These are phyloP conservation scores for Streblospio benedicti DNA, from an alignment of 1,140 invertebrate species.

Conservation along the genomic window DNA sequence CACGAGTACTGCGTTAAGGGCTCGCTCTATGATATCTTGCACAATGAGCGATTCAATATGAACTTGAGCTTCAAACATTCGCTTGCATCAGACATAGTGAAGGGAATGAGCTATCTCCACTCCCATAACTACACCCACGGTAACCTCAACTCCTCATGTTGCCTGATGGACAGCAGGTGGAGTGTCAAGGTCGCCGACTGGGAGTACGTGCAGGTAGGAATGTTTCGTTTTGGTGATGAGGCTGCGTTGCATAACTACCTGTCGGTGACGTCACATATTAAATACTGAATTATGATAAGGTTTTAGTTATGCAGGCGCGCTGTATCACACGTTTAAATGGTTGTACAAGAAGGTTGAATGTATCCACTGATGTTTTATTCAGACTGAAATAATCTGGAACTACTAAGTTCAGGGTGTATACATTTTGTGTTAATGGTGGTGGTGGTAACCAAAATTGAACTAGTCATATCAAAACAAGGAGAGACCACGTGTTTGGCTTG, in stretches of 20 bases:
- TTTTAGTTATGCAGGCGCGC: too few species aligned
- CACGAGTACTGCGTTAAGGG: conserved; percentile 26
- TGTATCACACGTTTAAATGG: too few species aligned
- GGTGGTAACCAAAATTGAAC: too few species aligned
- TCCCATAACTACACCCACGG: conserved; percentile 28
- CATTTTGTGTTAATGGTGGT: too few species aligned
- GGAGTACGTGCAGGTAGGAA: conserved; percentile 25
- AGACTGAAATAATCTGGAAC: too few species aligned
- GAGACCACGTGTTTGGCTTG: too few species aligned
- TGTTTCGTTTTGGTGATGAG: too few species aligned
- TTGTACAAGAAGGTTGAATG: too few species aligned
- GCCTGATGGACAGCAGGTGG: conserved; percentile 34
- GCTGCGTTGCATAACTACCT: conserved; percentile 23
- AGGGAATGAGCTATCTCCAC: conserved; percentile 32
- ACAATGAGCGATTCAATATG: conserved; percentile 26
- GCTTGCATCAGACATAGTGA: conserved; percentile 25
- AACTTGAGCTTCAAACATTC: conserved; percentile 27
- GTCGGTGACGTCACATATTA: conserved; percentile 29
- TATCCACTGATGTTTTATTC: too few species aligned
- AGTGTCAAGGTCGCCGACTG: conserved; percentile 30
- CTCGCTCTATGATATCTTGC: conserved; percentile 26
- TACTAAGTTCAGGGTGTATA: too few species aligned
- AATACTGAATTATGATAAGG: too few species aligned
- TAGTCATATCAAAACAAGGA: too few species aligned
- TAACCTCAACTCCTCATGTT: conserved; percentile 23